phyloP scores from a whole-genome alignment of 2,888 invertebrate genomes.

The Scelioninae gen. 1 region DNA sequence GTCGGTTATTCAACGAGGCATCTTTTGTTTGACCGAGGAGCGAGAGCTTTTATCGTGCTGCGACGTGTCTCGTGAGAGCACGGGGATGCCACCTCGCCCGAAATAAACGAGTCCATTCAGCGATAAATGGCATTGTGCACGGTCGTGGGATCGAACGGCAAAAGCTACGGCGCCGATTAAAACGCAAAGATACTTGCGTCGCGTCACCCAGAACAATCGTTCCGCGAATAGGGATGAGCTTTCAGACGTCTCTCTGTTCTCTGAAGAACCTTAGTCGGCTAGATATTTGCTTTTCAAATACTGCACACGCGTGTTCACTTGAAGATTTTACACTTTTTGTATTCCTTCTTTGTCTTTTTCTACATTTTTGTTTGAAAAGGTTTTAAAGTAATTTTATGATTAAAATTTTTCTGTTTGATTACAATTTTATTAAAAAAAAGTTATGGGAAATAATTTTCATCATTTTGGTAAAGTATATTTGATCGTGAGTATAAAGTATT shows the following conservation, averaged over 20 bases:
- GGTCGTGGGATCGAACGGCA: slow-evolving; percentile 22
- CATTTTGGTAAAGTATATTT: too few relatives aligned
- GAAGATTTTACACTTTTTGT: too few relatives aligned
- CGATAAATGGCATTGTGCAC: slow-evolving; percentile 54
- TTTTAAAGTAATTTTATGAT: too few relatives aligned
- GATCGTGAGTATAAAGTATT: too few relatives aligned
- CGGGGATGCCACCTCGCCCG: slow-evolving; percentile 28
- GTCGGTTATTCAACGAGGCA: slow-evolving; percentile 25
- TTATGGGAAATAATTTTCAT: too few relatives aligned
- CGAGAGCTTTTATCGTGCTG: slow-evolving; percentile 26
- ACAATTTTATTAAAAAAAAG: too few relatives aligned
- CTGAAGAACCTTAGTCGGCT: not conserved
- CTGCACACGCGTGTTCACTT: too few relatives aligned
- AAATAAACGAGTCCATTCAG: slow-evolving; percentile 59
- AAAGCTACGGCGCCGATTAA: slow-evolving; percentile 30
- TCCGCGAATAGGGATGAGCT: slow-evolving; percentile 21
- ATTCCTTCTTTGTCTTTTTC: too few relatives aligned
- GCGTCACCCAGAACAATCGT: slow-evolving; percentile 13
- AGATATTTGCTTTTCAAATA: too few relatives aligned
- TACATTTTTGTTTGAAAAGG: too few relatives aligned
- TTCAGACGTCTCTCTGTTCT: slow-evolving; percentile 3
- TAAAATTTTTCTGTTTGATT: too few relatives aligned
- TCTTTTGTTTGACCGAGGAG: slow-evolving; percentile 14
- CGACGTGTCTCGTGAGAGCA: slow-evolving; percentile 13
- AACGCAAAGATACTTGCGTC: slow-evolving; percentile 28